Evolutionary conservation across 2,797 vertebrate genomes (phyloP), one percentile per base, ranked within the genome.

Genomic region (Threskiornis aethiopicus): DNA sequence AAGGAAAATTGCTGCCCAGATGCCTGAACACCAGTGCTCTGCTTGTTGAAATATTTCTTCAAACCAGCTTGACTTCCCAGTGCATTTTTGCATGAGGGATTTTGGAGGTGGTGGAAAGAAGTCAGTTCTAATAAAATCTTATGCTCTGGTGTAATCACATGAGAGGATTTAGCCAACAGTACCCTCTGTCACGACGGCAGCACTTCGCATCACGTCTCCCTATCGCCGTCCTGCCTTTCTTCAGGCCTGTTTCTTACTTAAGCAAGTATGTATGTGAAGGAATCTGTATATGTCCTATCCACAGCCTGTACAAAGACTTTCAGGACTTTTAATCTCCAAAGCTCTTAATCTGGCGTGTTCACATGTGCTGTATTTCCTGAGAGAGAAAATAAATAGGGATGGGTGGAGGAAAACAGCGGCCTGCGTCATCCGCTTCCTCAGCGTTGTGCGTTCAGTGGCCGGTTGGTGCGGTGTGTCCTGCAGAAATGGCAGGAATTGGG

Each of bases 31-130:
- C 71, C 82, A 47, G 54, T 9, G 55, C 65, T 85, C 71, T 88
- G 83, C 93, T 90, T 83, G 83, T 85, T 90, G 69, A 92, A 92
- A 92, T 93, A 90, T 91, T 94, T 90, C 67, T 55, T 95, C 84
- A 89, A 62, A 66, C 61, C 59, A 86, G 59, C 65, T 84, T 71
- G 55, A 73, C 84, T 92, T 93, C 26, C 72, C 77, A 76, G 72
- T 51, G 73, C 6, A 0, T 84, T 89, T 94, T 90, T 92, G 84
- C 64, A 13, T 65, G 59, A 86, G 42, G 62, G 37, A 5, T 72
- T 85, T 61, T 61, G 37, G 76, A 90, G 72, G 86, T 52, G 69
- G 54, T 39, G 61, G 76, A 80, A 88, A 73, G 51, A 84, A 95
- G 80, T 88, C 67, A 65, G 33, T 55, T 16, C 66, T 88, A 82